A percentile compares a stretch with the other conserved stretches of the same genome.
Evolutionary conservation across 2,888 invertebrate genomes (phyloP).

Genomic region (Notocelia uddmanniana): DNA sequence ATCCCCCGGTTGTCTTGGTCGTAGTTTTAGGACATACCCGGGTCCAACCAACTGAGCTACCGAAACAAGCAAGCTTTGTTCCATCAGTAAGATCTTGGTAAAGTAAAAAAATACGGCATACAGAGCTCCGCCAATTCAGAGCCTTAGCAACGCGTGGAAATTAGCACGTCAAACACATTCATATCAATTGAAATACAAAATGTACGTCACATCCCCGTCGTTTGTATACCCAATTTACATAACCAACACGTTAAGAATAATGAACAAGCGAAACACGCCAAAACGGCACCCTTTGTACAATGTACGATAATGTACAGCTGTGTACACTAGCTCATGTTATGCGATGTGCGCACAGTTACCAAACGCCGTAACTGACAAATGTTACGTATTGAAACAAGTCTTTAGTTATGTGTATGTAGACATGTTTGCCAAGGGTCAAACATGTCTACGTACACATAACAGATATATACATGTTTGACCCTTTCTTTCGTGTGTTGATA

Average conservation of each 20-base stretch:
- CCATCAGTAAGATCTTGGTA: neutral
- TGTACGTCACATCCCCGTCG: neutral
- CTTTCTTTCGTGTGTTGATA: constrained; percentile 17
- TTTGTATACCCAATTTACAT: neutral
- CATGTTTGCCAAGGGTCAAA: no score
- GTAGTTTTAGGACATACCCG: no score
- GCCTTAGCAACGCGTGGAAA: no score
- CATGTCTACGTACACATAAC: no score
- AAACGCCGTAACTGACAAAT: neutral
- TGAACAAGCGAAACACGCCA: neutral
- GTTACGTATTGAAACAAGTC: neutral
- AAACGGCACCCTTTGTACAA: neutral
- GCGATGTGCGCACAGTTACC: neutral
- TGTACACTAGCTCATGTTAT: constrained; percentile 18
- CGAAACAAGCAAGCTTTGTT: no score
- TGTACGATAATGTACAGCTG: constrained; percentile 25
- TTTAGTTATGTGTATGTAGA: neutral
- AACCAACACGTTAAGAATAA: constrained; percentile 1
- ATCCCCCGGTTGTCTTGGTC: no score
- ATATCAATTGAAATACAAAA: neutral
- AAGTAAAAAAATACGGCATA: no score
- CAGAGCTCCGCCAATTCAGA: no score
- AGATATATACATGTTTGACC: neutral
- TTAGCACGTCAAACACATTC: neutral
- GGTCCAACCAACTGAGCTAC: no score